These are phyloP conservation scores for Poeciliopsis gracilis DNA, from an alignment of 2,797 vertebrate species.

Conservation along the genomic window DNA sequence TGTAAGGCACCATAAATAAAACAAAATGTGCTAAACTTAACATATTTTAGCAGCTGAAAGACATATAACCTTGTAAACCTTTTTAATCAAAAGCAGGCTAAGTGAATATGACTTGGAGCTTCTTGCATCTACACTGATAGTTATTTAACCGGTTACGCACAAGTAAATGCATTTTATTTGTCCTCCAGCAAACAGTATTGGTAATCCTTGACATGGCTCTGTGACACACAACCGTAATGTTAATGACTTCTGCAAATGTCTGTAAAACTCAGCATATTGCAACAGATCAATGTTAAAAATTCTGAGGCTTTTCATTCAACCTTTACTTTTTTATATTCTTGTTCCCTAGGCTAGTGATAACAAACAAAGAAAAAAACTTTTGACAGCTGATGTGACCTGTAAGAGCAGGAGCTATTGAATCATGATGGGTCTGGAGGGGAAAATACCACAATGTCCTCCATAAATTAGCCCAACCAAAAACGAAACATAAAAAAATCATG, in stretches of 20 bases:
- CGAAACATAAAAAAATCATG: too few species aligned
- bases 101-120: background rate
- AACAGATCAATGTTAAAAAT: background rate
- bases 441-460: constrained; percentile 23
- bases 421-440: constrained; percentile 5
- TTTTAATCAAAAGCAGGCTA: background rate
- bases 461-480: constrained; percentile 24
- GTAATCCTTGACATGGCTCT: background rate
- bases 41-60: background rate
- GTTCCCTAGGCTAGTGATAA: constrained; percentile 20
- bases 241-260: background rate
- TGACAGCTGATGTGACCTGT: background rate
- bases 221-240: background rate
- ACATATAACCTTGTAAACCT: background rate
- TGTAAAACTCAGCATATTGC: background rate
- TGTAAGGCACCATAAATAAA: background rate
- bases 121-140: background rate
- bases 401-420: constrained; percentile 21
- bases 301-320: background rate
- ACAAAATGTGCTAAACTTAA: background rate
- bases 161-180: background rate
- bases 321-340: background rate
- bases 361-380: constrained; percentile 1
- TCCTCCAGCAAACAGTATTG: background rate
- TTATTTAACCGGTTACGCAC: background rate